Percentiles rank a stretch among this genome's conserved stretches.
Evolutionary conservation across 1,140 invertebrate genomes (phyloP).

Genomic region (Pachyrhynchus sulphureomaculatus): DNA sequence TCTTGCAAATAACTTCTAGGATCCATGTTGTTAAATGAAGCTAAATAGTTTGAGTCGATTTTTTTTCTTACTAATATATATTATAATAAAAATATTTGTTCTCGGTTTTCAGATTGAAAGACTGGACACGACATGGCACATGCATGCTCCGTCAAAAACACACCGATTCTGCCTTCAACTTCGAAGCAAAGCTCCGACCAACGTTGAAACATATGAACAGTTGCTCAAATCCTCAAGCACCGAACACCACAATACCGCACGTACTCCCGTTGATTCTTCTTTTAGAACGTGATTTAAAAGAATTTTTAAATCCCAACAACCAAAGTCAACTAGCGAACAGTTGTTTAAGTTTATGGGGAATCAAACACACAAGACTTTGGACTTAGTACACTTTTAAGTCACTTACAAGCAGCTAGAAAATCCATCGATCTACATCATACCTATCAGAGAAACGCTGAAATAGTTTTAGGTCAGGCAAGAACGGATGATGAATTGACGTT

Average conservation of each 20-base stretch:
- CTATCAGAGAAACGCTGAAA: constrained; percentile 73
- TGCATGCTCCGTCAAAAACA: constrained; percentile 80
- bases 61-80: too few species aligned
- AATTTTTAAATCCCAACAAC: constrained; percentile 54
- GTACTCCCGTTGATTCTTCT: constrained; percentile 73
- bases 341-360: constrained; percentile 69
- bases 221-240: constrained; percentile 84
- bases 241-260: constrained; percentile 85
- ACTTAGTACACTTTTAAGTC: constrained; percentile 64
- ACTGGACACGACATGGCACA: constrained; percentile 80
- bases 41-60: too few species aligned
- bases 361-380: constrained; percentile 68
- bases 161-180: constrained; percentile 86
- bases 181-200: constrained; percentile 85
- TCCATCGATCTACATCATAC: constrained; percentile 63
- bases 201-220: constrained; percentile 85
- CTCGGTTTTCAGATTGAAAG: constrained; percentile 64
- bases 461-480: constrained; percentile 67
- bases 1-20: too few species aligned
- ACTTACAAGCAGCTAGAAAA: constrained; percentile 66
- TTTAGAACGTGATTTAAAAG: constrained; percentile 68
- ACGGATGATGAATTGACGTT: constrained; percentile 69
- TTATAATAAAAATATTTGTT: too few species aligned
- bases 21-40: too few species aligned
- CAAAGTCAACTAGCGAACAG: constrained; percentile 53